Conservation (phyloP, 1,140 invertebrate genomes). For the Archegozetes longisetosus region DNA sequence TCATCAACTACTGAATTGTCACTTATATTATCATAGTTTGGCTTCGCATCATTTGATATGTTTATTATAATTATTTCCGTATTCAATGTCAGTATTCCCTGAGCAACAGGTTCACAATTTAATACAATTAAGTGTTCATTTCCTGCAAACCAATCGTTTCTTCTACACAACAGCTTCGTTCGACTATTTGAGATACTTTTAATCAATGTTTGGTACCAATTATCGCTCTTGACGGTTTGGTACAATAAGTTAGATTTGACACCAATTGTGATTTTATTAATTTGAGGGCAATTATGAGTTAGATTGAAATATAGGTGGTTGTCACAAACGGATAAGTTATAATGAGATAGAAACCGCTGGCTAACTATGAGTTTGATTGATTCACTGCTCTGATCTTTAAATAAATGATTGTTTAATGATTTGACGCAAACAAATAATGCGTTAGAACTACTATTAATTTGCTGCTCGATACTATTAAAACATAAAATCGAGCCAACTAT, state of each 20-base stretch:
- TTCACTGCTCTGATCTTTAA: background rate
- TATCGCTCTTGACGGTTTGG: background rate
- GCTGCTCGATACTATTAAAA: background rate
- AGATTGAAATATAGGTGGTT: background rate
- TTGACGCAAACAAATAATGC: background rate
- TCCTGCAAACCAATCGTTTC: background rate
- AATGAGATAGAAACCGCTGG: background rate
- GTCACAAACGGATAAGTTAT: background rate
- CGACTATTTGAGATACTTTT: background rate
- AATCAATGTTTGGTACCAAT: background rate
- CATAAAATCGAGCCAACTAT: too few relatives aligned
- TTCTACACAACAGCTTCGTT: background rate
- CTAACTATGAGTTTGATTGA: background rate
- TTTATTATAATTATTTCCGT: background rate
- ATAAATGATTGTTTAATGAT: background rate
- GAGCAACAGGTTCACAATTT: background rate
- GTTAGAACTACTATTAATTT: background rate
- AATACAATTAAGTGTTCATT: background rate
- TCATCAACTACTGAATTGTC: background rate
- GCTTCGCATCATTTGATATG: background rate
- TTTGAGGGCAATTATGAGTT: background rate
- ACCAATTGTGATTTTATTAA: background rate
- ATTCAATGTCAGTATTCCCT: background rate
- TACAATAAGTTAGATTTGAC: background rate
- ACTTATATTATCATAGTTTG: background rate